A percentile compares a stretch with the other conserved stretches of the same genome.
Conservation (phyloP, 2,888 invertebrate genomes). For the Neoscelio sp. region DNA sequence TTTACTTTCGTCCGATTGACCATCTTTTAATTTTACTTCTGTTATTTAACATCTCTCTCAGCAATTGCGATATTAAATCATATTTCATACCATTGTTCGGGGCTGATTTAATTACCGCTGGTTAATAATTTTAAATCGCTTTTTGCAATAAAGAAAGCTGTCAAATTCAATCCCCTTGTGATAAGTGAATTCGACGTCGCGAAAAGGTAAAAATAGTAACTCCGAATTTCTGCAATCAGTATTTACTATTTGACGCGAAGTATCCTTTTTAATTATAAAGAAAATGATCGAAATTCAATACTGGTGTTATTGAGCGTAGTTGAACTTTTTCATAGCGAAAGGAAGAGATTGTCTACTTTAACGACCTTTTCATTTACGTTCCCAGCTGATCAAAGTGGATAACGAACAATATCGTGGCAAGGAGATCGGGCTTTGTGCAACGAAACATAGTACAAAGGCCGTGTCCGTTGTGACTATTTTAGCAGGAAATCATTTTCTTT, state of each 20-base stretch:
- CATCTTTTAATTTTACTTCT: slow-evolving; percentile 39
- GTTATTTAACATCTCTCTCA: slow-evolving; percentile 38
- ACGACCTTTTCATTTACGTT: slow-evolving; percentile 66
- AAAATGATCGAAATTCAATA: slow-evolving; percentile 56
- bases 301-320: slow-evolving; percentile 54
- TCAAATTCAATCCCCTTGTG: background rate
- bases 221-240: no score
- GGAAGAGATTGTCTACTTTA: slow-evolving; percentile 64
- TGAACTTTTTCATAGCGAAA: slow-evolving; percentile 53
- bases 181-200: no score
- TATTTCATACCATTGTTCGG: slow-evolving; percentile 38
- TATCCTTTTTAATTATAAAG: slow-evolving; percentile 57
- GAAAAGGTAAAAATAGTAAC: no score
- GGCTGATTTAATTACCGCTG: slow-evolving; percentile 37
- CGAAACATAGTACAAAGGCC: slow-evolving; percentile 62
- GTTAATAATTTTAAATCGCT: slow-evolving; percentile 50
- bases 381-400: slow-evolving; percentile 66
- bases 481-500: slow-evolving; percentile 67
- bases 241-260: no score
- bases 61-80: slow-evolving; percentile 48
- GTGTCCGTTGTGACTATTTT: slow-evolving; percentile 63
- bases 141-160: slow-evolving; percentile 40
- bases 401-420: slow-evolving; percentile 67
- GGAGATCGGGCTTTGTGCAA: slow-evolving; percentile 64
- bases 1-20: background rate